Base-by-base conservation (phyloP, 64 coral and sea anemone genomes). In the Hydrozoanthus tunicans region DNA sequence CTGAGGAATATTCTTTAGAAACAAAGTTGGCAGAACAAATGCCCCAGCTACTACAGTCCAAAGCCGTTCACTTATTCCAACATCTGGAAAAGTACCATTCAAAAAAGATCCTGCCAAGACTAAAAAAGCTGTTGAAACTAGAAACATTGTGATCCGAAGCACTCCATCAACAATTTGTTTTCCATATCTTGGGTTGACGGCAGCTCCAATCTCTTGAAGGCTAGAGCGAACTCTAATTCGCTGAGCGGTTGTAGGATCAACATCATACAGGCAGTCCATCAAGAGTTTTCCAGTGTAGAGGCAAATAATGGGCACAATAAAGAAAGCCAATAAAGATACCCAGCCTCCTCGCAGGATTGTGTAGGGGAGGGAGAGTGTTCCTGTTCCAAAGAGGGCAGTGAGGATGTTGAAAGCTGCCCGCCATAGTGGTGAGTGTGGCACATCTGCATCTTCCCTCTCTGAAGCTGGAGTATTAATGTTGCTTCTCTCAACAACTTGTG, bases 91-190 rank as follows among this genome's bases (percentile, higher is more conserved):
- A 1, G 83, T 72, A 53, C 83, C 56, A 53, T 56, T 57, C 4
- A 86, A 64, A 73, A 86, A 86, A 9, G 83, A 86, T 55, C 83
- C 83, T 2, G 83, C 83, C 53, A 86, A 72, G 9, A 86, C 83
- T 9, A 86, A 53, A 86, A 86, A 86, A 1, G 51, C 9, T 14
- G 83, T 57, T 8, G 83, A 86, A 54, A 86, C n/a, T 7, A 86
- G 52, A 86, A 86, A 56, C 66, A 86, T 72, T 27, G 53, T 13
- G 6, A 73, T 3, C 15, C 53, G 51, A 86, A 70, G 56, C 9
- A 86, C 83, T 3, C 64, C 54, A 9, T n/a, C 25, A 10, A 86
- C 65, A 58, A 72, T 64, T 26, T 53, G 32, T n/a, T 54, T 86
- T n/a, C 83, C 83, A 86, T 58, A 73, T 67, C n/a, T 67, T 26